Conservation (phyloP, 2,888 invertebrate species). For the Autographa gamma region DNA sequence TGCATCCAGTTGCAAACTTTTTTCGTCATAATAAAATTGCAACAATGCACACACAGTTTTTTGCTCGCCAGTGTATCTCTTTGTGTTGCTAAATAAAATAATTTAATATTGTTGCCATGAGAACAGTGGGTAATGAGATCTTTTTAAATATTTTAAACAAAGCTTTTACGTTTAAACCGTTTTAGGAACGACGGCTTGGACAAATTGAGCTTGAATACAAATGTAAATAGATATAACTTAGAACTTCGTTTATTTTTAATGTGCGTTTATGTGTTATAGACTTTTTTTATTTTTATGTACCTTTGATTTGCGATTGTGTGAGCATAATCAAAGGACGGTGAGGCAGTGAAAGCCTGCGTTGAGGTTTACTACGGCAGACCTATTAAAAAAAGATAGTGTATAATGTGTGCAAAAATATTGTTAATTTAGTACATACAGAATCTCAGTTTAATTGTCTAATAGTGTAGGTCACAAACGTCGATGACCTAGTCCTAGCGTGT, state of each 20-base stretch:
- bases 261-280: too few species aligned
- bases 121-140: conserved; percentile 13
- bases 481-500: not conserved
- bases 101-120: conserved; percentile 30
- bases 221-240: not conserved
- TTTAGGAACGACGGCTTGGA: not conserved
- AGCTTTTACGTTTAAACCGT: not conserved
- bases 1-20: conserved; percentile 50
- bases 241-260: not conserved
- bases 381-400: too few species aligned
- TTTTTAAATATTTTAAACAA: not conserved
- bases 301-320: too few species aligned
- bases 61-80: conserved; percentile 33
- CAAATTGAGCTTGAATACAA: conserved; percentile 3
- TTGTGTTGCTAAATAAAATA: conserved; percentile 37
- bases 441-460: too few species aligned
- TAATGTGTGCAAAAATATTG: too few species aligned
- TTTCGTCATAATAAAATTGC: conserved; percentile 58
- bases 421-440: too few species aligned
- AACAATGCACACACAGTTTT: conserved; percentile 50
- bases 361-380: too few species aligned
- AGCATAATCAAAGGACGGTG: too few species aligned
- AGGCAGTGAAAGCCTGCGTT: too few species aligned
- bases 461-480: too few species aligned
- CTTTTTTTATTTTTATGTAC: too few species aligned